Evolutionary conservation across 2,797 vertebrate species (phyloP), one percentile per base, ranked within the genome.

Genomic region (Petrocephalus sullivani): DNA sequence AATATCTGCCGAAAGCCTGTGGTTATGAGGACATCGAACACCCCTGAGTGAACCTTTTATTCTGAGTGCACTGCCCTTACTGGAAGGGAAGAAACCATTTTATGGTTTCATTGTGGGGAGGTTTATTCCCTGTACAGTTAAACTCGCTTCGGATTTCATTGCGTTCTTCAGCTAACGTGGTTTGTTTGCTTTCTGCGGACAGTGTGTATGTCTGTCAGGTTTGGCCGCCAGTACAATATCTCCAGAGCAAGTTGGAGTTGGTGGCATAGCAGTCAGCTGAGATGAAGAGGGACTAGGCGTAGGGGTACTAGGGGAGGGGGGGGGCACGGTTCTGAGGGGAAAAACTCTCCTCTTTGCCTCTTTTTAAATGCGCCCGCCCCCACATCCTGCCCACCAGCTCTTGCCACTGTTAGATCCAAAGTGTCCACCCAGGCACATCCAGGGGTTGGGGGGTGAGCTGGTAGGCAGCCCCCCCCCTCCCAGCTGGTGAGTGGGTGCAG

Each of bases 1-100:
- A 58, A 57, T 57, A 57, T 51, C 85, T 60, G 84, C 64, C 14
- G 9, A 33, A 78, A 21, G 16, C 37, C 23, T 46, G 57, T 41
- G 14, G 19, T 46, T 51, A 28, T 89, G 37, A 58, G 33, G 86
- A 51, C 28, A 83, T 87, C 4, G 53, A 56, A 64, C 60, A 19
- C 49, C 84, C 57, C 51, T 6, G 83, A 41, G 21, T 21, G n/a
- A 83, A 3, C 49, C 46, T 53, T 83, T 83, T 51, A 23, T 53
- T 54, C 81, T 83, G 81, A 83, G 81, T 83, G 49, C 49, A 23
- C 21, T 46, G 49, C n/a, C n/a, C 87, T 67, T 53, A 64, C 78
- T 56, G 60, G 83, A 88, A 28, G 0, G 49, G 12, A 85, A 71
- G 53, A n/a, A 33, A 41, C 23, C 71, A 84, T 46, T 46, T 87